These are phyloP conservation scores for Trochalopteron elliotii DNA, from an alignment of 2,113 vertebrate genomes.

Conservation along the genomic window DNA sequence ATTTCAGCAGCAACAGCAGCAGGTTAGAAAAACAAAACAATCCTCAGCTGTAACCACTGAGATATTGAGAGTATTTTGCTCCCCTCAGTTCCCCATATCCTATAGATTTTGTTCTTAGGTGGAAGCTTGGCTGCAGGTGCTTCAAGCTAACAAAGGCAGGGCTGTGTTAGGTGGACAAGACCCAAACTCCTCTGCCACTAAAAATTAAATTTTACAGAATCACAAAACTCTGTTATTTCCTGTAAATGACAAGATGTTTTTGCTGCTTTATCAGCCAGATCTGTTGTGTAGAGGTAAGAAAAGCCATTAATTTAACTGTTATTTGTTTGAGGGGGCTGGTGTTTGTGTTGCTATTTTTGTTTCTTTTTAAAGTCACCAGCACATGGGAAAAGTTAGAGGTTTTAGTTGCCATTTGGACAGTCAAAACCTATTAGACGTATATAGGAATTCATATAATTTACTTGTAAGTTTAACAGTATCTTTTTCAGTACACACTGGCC, in stretches of 20 bases:
- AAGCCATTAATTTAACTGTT: neutral
- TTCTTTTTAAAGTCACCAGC: neutral
- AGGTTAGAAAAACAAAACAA: neutral
- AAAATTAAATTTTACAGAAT: neutral
- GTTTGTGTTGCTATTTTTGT: neutral
- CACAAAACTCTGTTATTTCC: neutral
- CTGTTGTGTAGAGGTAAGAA: neutral
- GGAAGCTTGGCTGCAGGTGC: neutral
- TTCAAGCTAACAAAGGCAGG: neutral
- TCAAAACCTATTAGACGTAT: neutral
- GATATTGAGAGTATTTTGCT: neutral
- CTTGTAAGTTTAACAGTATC: neutral
- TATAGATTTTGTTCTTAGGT: neutral
- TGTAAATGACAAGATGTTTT: neutral
- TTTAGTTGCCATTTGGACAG: neutral
- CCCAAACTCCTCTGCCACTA: neutral
- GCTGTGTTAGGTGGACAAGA: neutral
- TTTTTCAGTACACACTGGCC: neutral
- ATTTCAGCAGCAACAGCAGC: neutral
- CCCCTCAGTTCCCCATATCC: neutral
- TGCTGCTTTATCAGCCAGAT: neutral
- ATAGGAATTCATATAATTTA: neutral
- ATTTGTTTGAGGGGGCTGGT: neutral
- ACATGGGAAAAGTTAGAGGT: neutral
- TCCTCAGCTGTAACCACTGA: neutral